Evolutionary conservation across 2,797 vertebrate species (phyloP).

Genomic region (Phoebastria nigripes): DNA sequence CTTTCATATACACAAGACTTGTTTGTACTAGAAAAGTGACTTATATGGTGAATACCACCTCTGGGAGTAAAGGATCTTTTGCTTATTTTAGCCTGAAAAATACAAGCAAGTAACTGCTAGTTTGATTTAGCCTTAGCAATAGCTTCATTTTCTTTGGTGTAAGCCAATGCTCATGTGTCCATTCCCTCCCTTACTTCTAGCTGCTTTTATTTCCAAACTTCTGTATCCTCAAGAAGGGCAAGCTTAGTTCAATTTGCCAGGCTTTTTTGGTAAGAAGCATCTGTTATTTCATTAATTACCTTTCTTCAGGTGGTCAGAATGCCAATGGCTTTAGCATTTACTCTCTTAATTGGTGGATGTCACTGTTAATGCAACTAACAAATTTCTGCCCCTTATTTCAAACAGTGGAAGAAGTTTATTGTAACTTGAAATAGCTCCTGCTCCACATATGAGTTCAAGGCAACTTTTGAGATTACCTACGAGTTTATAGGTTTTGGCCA

Average conservation of each 20-base stretch:
- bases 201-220: neutral
- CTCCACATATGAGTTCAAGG: neutral
- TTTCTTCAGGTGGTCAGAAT: neutral
- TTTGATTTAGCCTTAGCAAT: neutral
- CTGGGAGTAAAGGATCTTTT: neutral
- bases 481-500: neutral
- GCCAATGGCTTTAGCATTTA: neutral
- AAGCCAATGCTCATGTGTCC: neutral
- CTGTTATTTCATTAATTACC: neutral
- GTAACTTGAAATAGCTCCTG: neutral
- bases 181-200: neutral
- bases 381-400: neutral
- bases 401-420: neutral
- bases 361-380: neutral
- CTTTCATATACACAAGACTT: neutral
- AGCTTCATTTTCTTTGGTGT: neutral
- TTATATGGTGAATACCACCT: neutral
- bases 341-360: neutral
- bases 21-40: neutral
- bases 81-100: neutral
- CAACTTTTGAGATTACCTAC: neutral
- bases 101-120: neutral
- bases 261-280: neutral
- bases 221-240: neutral
- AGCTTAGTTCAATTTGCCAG: neutral